Percentiles rank a stretch among this genome's conserved stretches.
These are phyloP conservation scores for Drosophila subsilvestris DNA, from an alignment of 2,888 invertebrate species.

Conservation along the genomic window DNA sequence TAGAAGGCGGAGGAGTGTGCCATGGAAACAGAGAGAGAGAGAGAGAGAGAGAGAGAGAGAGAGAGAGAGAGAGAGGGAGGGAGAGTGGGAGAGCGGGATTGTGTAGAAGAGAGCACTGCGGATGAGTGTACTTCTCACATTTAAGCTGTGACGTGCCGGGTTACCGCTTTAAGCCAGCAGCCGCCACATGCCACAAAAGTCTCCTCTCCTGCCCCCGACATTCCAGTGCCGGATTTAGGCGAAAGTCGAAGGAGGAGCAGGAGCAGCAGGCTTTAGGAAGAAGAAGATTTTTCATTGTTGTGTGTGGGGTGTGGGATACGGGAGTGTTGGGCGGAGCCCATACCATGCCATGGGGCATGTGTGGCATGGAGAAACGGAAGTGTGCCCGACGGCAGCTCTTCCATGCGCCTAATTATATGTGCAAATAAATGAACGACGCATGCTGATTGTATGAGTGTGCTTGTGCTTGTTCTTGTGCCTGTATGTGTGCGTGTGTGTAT, in stretches of 20 bases:
- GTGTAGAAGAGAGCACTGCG: not conserved
- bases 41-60: no score
- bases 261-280: not conserved
- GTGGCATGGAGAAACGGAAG: conserved; percentile 52
- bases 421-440: conserved; percentile 75
- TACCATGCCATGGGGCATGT: not conserved
- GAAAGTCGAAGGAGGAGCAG: conserved; percentile 7
- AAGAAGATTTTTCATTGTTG: not conserved
- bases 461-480: conserved; percentile 22
- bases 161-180: conserved; percentile 30
- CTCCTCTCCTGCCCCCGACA: not conserved
- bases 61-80: no score
- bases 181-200: conserved; percentile 2
- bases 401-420: conserved; percentile 77
- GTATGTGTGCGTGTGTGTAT: conserved; percentile 14
- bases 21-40: no score
- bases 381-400: conserved; percentile 67
- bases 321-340: not conserved
- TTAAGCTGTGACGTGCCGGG: conserved; percentile 44
- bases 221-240: conserved; percentile 21
- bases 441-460: conserved; percentile 65
- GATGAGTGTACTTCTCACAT: conserved; percentile 15
- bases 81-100: no score
- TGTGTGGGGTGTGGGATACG: not conserved
- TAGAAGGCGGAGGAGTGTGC: not conserved